phyloP scores from a whole-genome alignment of 2,888 invertebrate genomes.

The Protonemura montana region DNA sequence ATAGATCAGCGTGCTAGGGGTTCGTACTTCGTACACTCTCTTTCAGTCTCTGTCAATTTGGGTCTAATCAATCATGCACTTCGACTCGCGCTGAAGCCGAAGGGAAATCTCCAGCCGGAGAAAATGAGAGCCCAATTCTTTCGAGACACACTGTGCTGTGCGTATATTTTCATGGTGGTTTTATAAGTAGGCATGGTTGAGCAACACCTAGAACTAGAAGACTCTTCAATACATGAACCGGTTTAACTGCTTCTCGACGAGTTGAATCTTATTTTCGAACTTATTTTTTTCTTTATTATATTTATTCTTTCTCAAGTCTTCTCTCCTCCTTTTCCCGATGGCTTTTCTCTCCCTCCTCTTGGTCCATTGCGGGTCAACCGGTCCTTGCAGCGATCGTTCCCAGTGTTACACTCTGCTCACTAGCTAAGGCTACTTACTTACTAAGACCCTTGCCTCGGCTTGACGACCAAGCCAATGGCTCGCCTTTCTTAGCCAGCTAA shows the following conservation, averaged over 20 bases:
- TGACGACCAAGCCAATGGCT: not conserved
- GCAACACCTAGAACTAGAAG: slow-evolving; percentile 13
- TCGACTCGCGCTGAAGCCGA: not conserved
- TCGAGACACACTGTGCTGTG: not conserved
- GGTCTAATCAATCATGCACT: not conserved
- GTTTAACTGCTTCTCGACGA: slow-evolving; percentile 27
- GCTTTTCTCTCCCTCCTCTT: slow-evolving; percentile 27
- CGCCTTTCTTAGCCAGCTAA: slow-evolving; percentile 14
- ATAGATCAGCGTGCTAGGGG: not conserved
- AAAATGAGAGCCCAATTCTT: not conserved
- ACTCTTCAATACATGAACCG: slow-evolving; percentile 22
- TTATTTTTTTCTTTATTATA: slow-evolving; percentile 4
- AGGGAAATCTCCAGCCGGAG: not conserved
- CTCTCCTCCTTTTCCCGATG: not conserved
- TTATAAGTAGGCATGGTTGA: not conserved
- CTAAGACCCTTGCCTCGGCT: no score
- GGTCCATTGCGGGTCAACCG: slow-evolving; percentile 34
- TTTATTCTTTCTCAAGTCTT: not conserved
- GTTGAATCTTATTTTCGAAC: not conserved
- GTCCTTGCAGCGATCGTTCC: not conserved
- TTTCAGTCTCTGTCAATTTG: not conserved
- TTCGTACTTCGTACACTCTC: not conserved
- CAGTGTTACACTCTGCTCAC: slow-evolving; percentile 3
- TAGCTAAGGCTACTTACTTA: not conserved
- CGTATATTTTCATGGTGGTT: not conserved